Percentiles rank a stretch among this genome's conserved stretches.
phyloP scores from a whole-genome alignment of 2,113 vertebrate genomes.

The Corythaixoides concolor region DNA sequence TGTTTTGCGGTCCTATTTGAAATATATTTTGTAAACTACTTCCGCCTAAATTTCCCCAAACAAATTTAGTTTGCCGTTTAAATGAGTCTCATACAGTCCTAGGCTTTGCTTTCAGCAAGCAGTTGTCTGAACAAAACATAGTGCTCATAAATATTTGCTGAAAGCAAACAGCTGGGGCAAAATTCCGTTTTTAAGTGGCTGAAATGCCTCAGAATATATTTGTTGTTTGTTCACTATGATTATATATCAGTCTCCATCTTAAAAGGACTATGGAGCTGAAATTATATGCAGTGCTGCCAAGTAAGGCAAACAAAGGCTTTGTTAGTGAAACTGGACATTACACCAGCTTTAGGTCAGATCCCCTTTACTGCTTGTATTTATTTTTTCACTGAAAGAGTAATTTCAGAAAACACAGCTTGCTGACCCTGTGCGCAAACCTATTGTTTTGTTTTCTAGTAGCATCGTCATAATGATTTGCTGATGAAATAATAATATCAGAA shows the following conservation, averaged over 20 bases:
- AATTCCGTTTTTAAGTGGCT: slow-evolving; percentile 18
- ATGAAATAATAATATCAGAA: background rate
- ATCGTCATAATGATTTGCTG: background rate
- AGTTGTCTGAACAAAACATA: background rate
- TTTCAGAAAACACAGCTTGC: background rate
- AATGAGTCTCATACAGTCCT: background rate
- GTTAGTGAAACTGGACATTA: background rate
- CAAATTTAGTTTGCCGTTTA: background rate
- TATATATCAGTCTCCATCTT: background rate
- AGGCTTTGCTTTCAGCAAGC: background rate
- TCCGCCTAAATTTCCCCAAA: background rate
- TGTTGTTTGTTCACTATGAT: background rate
- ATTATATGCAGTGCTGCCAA: background rate
- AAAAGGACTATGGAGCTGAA: background rate
- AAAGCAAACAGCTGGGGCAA: slow-evolving; percentile 38
- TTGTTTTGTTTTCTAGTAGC: background rate
- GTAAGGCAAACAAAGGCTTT: background rate
- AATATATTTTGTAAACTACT: background rate
- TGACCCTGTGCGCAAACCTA: background rate
- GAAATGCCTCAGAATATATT: slow-evolving; percentile 2
- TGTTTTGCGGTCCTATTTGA: background rate
- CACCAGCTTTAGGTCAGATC: background rate
- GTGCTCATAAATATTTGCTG: slow-evolving; percentile 33
- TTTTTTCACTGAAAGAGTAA: background rate
- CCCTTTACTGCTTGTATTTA: background rate